Conservation (phyloP, 2,113 vertebrate genomes). For the Strix uralensis region DNA sequence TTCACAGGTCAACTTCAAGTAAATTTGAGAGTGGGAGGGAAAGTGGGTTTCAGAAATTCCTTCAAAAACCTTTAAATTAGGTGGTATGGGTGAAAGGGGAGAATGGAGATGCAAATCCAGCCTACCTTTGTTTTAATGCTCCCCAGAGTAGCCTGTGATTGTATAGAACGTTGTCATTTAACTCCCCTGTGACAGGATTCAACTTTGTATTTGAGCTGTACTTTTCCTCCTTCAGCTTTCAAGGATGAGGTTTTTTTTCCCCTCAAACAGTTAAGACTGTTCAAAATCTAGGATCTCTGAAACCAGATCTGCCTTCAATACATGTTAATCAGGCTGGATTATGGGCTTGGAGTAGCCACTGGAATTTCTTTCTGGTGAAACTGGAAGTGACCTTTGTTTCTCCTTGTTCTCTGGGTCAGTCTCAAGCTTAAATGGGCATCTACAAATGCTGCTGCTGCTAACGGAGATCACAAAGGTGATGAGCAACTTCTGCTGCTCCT, state of each 20-base stretch:
- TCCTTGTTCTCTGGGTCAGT: constrained; percentile 27
- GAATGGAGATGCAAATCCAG: neutral
- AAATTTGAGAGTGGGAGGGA: neutral
- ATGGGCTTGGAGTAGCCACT: constrained; percentile 45
- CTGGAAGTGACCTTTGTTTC: constrained; percentile 48
- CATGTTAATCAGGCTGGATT: constrained; percentile 36
- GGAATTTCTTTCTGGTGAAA: constrained; percentile 47
- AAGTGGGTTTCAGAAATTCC: neutral
- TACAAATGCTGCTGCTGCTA: constrained; percentile 4
- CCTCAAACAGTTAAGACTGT: neutral
- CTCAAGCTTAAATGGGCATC: constrained; percentile 22
- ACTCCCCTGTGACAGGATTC: neutral
- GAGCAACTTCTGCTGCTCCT: neutral
- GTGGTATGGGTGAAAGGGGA: neutral
- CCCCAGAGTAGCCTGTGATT: neutral
- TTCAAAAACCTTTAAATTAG: neutral
- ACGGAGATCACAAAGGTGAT: constrained; percentile 15
- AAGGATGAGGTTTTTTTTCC: neutral
- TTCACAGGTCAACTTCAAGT: neutral
- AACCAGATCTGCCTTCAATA: neutral
- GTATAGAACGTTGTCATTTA: neutral
- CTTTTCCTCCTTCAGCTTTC: neutral
- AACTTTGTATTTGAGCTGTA: neutral
- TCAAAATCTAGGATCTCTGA: neutral
- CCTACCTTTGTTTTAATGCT: neutral